These are phyloP conservation scores for Pomatostomus ruficeps DNA, from an alignment of 2,113 vertebrate species.

Conservation along the genomic window DNA sequence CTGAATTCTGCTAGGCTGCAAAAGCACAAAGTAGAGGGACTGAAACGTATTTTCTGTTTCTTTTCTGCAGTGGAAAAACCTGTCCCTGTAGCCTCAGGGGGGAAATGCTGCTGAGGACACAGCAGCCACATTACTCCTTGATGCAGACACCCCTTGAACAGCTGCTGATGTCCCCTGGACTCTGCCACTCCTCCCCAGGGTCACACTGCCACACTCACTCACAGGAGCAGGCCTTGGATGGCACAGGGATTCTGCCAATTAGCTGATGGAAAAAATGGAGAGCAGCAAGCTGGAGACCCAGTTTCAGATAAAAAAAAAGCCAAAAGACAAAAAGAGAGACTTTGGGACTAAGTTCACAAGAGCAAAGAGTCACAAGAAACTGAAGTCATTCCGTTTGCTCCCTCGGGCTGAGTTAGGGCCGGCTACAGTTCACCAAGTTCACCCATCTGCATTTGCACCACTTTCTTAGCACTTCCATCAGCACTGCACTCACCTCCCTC, in stretches of 20 bases:
- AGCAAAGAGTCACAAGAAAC: background rate
- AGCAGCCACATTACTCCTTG: background rate
- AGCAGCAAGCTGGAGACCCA: background rate
- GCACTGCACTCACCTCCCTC: background rate
- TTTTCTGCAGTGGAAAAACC: background rate
- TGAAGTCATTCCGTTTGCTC: background rate
- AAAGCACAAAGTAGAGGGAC: background rate
- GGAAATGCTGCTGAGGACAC: background rate
- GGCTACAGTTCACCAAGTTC: background rate
- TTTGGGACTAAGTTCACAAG: background rate
- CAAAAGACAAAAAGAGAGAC: background rate
- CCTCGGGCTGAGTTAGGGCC: background rate
- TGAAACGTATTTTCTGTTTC: background rate
- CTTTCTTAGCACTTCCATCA: background rate
- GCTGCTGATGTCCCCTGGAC: background rate
- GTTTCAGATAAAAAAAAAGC: background rate
- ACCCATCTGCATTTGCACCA: background rate
- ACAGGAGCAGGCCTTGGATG: background rate
- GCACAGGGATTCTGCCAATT: background rate
- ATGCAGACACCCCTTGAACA: background rate
- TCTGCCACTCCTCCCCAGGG: background rate
- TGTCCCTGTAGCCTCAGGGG: background rate
- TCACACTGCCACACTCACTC: background rate
- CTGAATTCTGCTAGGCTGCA: background rate
- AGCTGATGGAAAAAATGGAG: background rate